Base-by-base conservation (phyloP, 2,888 invertebrate species). In the Altica lythri region DNA sequence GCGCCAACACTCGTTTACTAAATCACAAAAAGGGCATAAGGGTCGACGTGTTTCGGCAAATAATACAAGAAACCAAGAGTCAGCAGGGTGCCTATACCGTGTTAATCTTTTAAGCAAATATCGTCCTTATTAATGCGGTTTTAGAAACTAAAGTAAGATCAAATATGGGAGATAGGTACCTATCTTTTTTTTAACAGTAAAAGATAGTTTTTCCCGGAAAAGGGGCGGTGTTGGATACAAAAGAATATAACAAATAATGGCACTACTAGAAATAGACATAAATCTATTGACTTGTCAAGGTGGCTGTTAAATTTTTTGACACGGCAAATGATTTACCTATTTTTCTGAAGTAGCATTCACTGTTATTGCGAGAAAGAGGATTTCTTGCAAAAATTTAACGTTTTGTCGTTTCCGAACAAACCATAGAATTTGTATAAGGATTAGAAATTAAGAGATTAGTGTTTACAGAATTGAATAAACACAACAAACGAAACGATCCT, bases 211-310 rank as follows among this genome's bases (percentile, higher is more conserved):
- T 50, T 50, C 50, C 43, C 35, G 22, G 50, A 50, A 53, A 53
- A 9, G 10, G 27, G 47, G 53, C 53, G 53, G 53, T 47, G 4
- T 35, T 17, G 35, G 18, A 22, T 47, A 53, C 37, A 37, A 37
- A 46, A 46, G 37, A 35, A 29, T 16, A n/a, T 18, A 43, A 53
- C 47, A 44, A 51, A 44, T 38, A 38, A 30, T 29, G 37, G 13
- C 30, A 51, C 22, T 17, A 43, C 47, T 22, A 42, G 42, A 47
- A 47, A 53, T 47, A 46, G 27, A 30, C 16, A 53, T 42, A 42
- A 47, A 29, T 42, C 47, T 35, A 53, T 53, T 47, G 47, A 53
- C 38, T 38, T 43, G 53, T 53, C 53, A 42, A 53, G 42, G 25
- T 38, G 38, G 40, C 53, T 42, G 37, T 46, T 34, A 17, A 34